Base-by-base conservation (phyloP, 2,888 invertebrate genomes). In the Dendrolimus pini region DNA sequence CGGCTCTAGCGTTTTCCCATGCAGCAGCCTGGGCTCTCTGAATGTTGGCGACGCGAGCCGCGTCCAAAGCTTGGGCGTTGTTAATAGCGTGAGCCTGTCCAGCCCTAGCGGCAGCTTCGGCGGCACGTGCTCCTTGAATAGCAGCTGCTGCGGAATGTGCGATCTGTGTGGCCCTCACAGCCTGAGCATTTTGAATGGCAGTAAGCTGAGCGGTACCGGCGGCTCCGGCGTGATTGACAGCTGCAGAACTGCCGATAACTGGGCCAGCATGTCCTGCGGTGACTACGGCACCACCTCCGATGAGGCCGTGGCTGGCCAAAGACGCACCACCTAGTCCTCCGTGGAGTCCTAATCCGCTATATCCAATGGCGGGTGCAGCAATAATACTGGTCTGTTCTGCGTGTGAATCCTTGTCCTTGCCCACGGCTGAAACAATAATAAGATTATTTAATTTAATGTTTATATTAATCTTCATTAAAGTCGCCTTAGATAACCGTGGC, bases 11-110 rank as follows among this genome's bases (percentile, higher is more conserved):
- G 68, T 87, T 89, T 61, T 89, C 89, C 62, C 70, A 76, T 3
- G 89, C 89, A 55, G 89, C 89, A n/a, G 88, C 88, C 63, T 89
- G 86, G 1, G 89, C 89, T 47, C 89, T 75, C 62, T 89, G 89
- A 7, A 86, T 69, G 68, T 89, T 89, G 54, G 87, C 88, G 10
- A 85, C 70, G 41, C 89, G 86, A 0, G 87, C 81, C 1, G 85
- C 89, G 59, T 89, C 86, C 14, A 88, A 68, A 12, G 89, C 89
- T 52, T 85, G 85, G 2, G 89, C 89, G 65, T 89, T 89, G 61
- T 78, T 82, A 65, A 89, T 87, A 57, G 89, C 89, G 64, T 87
- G 75, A 54, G 72, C 81, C 57, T 86, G 87, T 9, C 85, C 83
- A 9, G 82, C 88, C 54, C 89, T 77, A 1, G 89, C 89, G 9